Conservation (phyloP, 2,888 invertebrate species). For the Homarus gammarus region DNA sequence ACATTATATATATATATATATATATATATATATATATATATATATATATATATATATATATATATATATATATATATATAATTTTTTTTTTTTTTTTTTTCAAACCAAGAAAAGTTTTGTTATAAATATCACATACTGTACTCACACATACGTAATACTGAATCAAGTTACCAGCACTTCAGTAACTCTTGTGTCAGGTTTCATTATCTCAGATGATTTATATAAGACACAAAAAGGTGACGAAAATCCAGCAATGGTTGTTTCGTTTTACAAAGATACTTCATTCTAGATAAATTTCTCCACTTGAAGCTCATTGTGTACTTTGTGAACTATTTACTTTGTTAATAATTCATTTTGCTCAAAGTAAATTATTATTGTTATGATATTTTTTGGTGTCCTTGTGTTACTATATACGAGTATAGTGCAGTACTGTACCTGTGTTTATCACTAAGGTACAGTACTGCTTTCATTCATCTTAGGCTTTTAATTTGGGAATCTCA, state of each 20-base stretch:
- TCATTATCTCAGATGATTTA: background rate
- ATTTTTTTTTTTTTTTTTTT: too few species aligned
- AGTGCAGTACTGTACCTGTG: slow-evolving; percentile 7
- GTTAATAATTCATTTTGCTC: slow-evolving; percentile 36
- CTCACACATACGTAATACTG: background rate
- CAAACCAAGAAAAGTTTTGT: background rate
- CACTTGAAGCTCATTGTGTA: slow-evolving; percentile 16
- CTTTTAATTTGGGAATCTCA: slow-evolving; percentile 21
- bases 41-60: too few species aligned
- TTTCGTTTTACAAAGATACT: too few species aligned
- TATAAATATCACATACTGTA: too few species aligned
- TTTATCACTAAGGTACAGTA: background rate
- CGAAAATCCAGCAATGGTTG: background rate
- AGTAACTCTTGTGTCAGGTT: background rate
- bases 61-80: too few species aligned
- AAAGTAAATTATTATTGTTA: background rate
- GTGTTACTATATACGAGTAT: too few species aligned
- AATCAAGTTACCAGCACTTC: background rate
- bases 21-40: background rate
- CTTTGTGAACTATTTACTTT: background rate
- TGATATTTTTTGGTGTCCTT: background rate
- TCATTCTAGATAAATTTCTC: background rate
- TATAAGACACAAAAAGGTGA: background rate
- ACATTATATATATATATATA: slow-evolving; percentile 20
- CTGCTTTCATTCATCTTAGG: background rate